Evolutionary conservation across 2,888 invertebrate species (phyloP).

Genomic region (Lasioglossum calceatum): DNA sequence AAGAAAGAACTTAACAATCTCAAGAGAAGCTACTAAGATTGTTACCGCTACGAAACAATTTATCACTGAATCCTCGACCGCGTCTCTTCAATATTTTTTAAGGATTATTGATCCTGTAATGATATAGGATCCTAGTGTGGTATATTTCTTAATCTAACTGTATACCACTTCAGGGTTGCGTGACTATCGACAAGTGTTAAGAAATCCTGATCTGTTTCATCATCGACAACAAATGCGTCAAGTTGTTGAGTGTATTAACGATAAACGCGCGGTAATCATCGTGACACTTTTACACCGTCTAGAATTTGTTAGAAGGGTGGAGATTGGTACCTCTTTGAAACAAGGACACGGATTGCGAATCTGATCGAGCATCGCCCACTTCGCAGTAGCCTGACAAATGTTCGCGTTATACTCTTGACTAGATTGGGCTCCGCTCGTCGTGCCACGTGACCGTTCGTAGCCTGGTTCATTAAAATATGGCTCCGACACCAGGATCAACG

Average conservation of each 20-base stretch:
- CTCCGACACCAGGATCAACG: conserved; percentile 95
- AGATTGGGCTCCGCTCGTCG: conserved; percentile 94
- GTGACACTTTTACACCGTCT: not conserved
- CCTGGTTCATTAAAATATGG: conserved; percentile 98
- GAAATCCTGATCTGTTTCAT: not conserved
- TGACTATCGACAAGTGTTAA: not conserved
- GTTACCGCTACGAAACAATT: too few species aligned
- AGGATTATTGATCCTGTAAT: too few species aligned
- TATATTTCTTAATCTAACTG: too few species aligned
- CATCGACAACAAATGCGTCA: not conserved
- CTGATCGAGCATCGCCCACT: conserved; percentile 98
- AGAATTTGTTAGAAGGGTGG: not conserved
- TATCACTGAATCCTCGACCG: too few species aligned
- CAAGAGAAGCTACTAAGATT: not conserved
- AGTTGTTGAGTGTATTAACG: not conserved
- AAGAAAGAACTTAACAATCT: not conserved
- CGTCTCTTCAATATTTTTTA: too few species aligned
- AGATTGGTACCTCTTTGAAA: conserved; percentile 91
- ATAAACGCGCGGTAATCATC: not conserved
- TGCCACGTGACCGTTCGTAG: conserved; percentile 95
- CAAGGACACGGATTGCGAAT: conserved; percentile 95
- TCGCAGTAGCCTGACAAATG: conserved; percentile 96
- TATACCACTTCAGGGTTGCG: not conserved
- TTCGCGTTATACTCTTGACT: conserved; percentile 98
- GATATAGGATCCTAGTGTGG: too few species aligned